Conservation (phyloP, 2,888 invertebrate genomes). For the Anarsia innoxiella region DNA sequence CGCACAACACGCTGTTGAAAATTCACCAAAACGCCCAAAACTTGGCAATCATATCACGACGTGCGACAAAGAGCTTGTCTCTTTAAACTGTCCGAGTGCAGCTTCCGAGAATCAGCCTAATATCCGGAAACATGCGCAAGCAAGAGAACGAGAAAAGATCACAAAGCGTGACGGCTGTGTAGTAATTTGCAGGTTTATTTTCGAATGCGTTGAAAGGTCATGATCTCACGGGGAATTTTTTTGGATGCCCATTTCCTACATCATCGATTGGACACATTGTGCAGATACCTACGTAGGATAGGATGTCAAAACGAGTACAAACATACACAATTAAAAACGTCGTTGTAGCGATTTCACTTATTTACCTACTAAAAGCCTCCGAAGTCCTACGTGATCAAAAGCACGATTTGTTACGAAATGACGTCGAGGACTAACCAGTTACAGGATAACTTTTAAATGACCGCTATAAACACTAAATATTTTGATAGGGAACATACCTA, state of each 20-base stretch:
- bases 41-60: conserved; percentile 41
- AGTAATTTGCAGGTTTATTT: background rate
- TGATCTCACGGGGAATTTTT: conserved; percentile 8
- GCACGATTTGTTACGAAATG: conserved; percentile 9
- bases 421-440: too few relatives aligned
- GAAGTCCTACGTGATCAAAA: conserved; percentile 11
- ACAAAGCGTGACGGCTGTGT: background rate
- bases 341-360: too few relatives aligned
- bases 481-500: too few relatives aligned
- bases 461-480: too few relatives aligned
- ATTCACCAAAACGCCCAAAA: conserved; percentile 32
- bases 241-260: conserved; percentile 1
- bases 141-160: too few relatives aligned
- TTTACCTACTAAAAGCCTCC: too few relatives aligned
- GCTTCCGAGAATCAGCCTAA: conserved; percentile 39
- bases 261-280: conserved; percentile 4
- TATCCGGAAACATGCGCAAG: too few relatives aligned
- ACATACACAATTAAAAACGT: too few relatives aligned
- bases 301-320: too few relatives aligned
- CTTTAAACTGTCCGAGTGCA: conserved; percentile 28
- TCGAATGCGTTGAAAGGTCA: conserved; percentile 7
- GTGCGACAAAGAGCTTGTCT: conserved; percentile 18
- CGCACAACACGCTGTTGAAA: conserved; percentile 27
- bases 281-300: too few relatives aligned
- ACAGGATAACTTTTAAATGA: too few relatives aligned